Percentiles rank a stretch among this genome's conserved stretches.
These are phyloP conservation scores for Parnassius mnemosyne DNA, from an alignment of 2,888 invertebrate species.

Conservation along the genomic window DNA sequence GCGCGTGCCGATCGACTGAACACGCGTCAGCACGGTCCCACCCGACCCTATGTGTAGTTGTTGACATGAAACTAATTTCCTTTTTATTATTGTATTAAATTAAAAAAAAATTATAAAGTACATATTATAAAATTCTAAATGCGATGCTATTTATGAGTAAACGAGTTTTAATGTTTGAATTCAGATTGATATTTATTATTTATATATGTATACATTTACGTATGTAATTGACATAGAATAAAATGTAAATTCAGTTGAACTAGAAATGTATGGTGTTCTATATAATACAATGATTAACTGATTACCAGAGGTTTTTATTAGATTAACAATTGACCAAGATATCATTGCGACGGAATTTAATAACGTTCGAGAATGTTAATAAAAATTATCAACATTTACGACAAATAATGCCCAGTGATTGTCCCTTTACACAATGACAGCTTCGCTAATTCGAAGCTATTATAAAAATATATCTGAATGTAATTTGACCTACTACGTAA, in stretches of 20 bases:
- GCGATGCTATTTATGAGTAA: slow-evolving; percentile 75
- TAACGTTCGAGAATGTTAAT: slow-evolving; percentile 49
- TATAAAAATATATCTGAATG: slow-evolving; percentile 37
- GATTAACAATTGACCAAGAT: slow-evolving; percentile 65
- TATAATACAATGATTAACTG: slow-evolving; percentile 41
- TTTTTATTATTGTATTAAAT: slow-evolving; percentile 19
- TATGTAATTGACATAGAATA: slow-evolving; percentile 45
- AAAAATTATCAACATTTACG: slow-evolving; percentile 62
- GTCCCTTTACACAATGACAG: slow-evolving; percentile 46
- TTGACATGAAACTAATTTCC: slow-evolving; percentile 50
- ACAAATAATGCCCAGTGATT: slow-evolving; percentile 53
- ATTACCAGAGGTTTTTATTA: slow-evolving; percentile 52
- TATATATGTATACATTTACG: slow-evolving; percentile 45
- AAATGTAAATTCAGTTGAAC: slow-evolving; percentile 67
- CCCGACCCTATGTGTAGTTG: slow-evolving; percentile 50
- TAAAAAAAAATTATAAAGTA: slow-evolving; percentile 47
- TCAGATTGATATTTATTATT: slow-evolving; percentile 71
- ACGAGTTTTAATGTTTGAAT: slow-evolving; percentile 69
- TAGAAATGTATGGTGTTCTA: slow-evolving; percentile 68
- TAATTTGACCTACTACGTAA: slow-evolving; percentile 67
- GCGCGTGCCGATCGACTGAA: slow-evolving; percentile 34
- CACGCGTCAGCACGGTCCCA: background rate
- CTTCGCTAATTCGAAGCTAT: slow-evolving; percentile 48
- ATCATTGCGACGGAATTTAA: slow-evolving; percentile 58
- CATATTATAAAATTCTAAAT: slow-evolving; percentile 64